phyloP scores from a whole-genome alignment of 2,888 invertebrate genomes.

The Hetaerina titia region DNA sequence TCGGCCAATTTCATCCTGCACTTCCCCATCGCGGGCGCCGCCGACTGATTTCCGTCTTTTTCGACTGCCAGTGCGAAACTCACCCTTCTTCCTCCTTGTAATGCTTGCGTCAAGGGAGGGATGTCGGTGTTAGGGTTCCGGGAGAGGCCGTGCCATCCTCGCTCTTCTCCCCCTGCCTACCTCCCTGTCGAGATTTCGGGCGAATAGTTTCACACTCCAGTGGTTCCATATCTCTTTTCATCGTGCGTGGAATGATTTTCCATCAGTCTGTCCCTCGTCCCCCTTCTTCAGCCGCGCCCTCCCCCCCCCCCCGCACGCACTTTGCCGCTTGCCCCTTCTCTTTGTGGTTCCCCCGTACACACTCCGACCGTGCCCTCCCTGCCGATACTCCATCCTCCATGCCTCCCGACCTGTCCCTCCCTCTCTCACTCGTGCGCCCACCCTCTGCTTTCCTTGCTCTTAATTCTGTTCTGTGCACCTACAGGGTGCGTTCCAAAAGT shows the following conservation, averaged over 20 bases:
- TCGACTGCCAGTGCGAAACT: not conserved
- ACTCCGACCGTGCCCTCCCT: not conserved
- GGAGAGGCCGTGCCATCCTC: not conserved
- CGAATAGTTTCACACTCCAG: conserved; percentile 49
- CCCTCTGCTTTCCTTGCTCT: no score
- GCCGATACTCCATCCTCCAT: no score
- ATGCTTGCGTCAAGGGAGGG: not conserved
- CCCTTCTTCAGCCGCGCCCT: not conserved
- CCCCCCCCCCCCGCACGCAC: not conserved
- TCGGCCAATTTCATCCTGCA: conserved; percentile 18
- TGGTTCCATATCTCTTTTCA: conserved; percentile 41
- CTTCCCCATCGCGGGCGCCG: not conserved
- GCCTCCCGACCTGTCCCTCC: no score
- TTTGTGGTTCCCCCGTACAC: not conserved
- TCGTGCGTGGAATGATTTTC: conserved; percentile 16
- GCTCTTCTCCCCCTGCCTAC: not conserved
- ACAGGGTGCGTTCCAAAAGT: no score
- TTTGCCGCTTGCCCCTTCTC: not conserved
- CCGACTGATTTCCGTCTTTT: conserved; percentile 2
- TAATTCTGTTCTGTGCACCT: no score
- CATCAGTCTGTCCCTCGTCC: conserved; percentile 4
- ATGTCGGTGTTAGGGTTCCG: not conserved
- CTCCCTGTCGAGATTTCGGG: not conserved
- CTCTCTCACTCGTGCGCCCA: no score
- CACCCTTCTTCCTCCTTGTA: not conserved